phyloP scores from a whole-genome alignment of 2,797 vertebrate genomes.

The Gorsachius magnificus region DNA sequence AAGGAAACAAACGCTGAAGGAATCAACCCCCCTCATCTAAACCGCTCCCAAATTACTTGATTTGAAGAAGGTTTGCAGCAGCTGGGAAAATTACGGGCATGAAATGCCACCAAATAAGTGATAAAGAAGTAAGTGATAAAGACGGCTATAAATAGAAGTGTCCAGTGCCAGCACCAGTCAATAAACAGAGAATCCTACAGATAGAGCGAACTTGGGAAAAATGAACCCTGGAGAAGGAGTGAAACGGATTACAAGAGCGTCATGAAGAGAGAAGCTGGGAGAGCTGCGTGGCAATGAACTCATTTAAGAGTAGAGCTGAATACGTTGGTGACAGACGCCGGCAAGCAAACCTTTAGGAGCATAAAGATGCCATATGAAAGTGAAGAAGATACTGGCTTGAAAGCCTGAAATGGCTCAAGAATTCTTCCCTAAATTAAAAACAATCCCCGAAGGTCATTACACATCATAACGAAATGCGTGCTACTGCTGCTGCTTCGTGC shows the following conservation, averaged over 20 bases:
- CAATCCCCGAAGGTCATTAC: neutral
- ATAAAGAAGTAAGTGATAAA: neutral
- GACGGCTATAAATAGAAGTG: neutral
- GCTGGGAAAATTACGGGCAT: neutral
- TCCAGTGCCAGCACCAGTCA: neutral
- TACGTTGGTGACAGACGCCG: fast-evolving
- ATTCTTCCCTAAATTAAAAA: neutral
- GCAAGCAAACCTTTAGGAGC: neutral
- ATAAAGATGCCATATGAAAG: neutral
- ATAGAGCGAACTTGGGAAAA: neutral
- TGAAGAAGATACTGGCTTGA: neutral
- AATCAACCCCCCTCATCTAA: neutral
- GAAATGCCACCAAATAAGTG: neutral
- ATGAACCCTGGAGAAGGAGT: neutral
- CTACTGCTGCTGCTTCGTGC: neutral
- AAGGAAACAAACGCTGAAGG: neutral
- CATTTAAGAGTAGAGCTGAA: neutral
- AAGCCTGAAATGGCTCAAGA: neutral
- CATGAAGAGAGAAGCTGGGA: neutral
- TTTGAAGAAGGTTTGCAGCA: neutral
- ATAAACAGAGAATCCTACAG: neutral
- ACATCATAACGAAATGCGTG: neutral
- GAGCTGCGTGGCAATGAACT: neutral
- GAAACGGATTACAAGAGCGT: neutral
- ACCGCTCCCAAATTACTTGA: neutral